Conservation (phyloP, 1,140 invertebrate species). For the Ceratina australensis region DNA sequence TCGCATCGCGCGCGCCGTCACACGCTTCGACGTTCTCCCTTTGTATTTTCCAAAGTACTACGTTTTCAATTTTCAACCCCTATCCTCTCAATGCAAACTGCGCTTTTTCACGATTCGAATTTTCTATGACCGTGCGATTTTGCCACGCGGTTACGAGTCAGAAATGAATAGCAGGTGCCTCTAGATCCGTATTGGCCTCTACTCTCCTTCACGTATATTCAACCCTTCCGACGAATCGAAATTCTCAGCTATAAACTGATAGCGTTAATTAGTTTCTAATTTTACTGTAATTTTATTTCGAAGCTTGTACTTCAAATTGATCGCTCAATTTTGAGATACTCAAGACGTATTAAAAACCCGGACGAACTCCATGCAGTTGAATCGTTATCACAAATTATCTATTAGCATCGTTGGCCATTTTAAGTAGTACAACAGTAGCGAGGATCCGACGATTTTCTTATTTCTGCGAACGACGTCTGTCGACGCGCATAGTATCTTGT, state of each 20-base stretch:
- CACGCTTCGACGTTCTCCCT: background rate
- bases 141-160: no score
- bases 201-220: background rate
- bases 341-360: no score
- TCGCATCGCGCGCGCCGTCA: background rate
- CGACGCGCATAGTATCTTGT: background rate
- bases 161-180: conserved; percentile 7
- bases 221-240: background rate
- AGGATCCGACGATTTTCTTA: no score
- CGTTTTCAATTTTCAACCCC: no score
- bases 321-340: no score
- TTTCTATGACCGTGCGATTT: no score
- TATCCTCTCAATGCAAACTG: no score
- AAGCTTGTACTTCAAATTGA: background rate
- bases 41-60: background rate
- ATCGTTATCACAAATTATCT: no score
- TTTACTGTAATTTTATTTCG: background rate
- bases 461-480: background rate
- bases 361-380: no score
- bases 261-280: background rate
- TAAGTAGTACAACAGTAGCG: no score
- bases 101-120: no score
- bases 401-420: no score
- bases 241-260: background rate
- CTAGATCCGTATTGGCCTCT: background rate